Evolutionary conservation across 1,140 invertebrate genomes (phyloP).

Genomic region (Pristionchus pacificus): DNA sequence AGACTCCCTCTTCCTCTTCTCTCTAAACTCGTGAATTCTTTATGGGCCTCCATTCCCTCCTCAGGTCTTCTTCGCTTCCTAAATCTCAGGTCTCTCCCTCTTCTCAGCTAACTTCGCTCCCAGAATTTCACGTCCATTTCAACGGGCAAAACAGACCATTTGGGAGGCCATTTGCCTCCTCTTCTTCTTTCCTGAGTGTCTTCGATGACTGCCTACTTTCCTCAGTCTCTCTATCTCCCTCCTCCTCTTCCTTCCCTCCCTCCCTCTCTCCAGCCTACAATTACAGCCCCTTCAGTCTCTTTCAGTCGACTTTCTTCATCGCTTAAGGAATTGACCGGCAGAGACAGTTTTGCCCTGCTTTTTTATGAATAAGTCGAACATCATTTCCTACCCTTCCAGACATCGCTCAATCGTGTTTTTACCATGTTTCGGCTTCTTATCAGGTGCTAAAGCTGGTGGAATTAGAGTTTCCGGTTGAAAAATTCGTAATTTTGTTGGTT

Average conservation of each 20-base stretch:
- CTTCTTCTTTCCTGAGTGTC: constrained; percentile 7
- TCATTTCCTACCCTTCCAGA: neutral
- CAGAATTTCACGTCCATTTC: too few species aligned
- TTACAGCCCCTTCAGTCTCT: too few species aligned
- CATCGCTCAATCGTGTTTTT: too few species aligned
- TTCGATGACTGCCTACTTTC: neutral
- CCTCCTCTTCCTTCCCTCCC: constrained; percentile 1
- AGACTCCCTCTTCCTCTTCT: constrained; percentile 6
- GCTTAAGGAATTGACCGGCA: too few species aligned
- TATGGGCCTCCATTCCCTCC: neutral
- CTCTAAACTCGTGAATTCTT: neutral
- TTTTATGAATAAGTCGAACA: neutral
- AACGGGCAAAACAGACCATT: too few species aligned
- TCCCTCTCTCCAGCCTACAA: neutral
- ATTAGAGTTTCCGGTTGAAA: too few species aligned
- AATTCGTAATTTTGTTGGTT: too few species aligned
- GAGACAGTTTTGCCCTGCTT: too few species aligned
- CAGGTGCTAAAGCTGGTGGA: too few species aligned
- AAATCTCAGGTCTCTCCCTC: constrained; percentile 3
- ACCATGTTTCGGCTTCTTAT: too few species aligned
- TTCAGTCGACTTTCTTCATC: too few species aligned
- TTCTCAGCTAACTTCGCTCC: too few species aligned
- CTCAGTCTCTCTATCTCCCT: neutral
- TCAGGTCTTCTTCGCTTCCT: constrained; percentile 9
- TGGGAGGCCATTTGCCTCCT: constrained; percentile 15